Percentiles rank a stretch among this genome's conserved stretches.
Conservation (phyloP, 2,797 vertebrate genomes). For the Lepidocolaptes lacrymiger region DNA sequence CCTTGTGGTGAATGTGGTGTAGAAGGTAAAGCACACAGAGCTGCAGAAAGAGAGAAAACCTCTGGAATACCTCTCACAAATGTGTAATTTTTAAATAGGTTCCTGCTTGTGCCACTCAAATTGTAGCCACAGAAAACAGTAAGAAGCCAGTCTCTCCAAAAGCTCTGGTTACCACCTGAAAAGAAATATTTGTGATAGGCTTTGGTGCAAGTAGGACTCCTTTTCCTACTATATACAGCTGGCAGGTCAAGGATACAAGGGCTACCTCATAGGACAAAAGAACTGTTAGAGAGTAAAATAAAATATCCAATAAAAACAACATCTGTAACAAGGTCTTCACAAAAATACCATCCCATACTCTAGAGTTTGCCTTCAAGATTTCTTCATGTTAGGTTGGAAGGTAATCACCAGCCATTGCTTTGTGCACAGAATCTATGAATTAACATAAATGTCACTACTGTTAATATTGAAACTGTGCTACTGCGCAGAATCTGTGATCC, state of each 20-base stretch:
- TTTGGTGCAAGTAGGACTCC: neutral
- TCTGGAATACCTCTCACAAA: neutral
- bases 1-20: neutral
- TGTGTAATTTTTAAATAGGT: neutral
- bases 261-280: neutral
- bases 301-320: neutral
- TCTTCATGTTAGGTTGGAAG: neutral
- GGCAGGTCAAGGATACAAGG: neutral
- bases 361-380: neutral
- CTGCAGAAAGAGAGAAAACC: neutral
- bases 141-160: neutral
- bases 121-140: neutral
- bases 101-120: neutral
- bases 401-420: neutral
- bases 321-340: neutral
- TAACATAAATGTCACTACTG: neutral
- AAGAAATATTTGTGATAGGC: neutral
- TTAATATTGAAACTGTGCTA: neutral
- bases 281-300: neutral
- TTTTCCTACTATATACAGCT: neutral
- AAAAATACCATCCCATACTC: neutral
- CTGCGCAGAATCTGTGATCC: neutral
- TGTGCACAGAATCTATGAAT: neutral
- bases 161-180: neutral
- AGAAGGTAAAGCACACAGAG: neutral